A percentile compares a stretch with the other conserved stretches of the same genome.
These are phyloP conservation scores for Elaphurus davidianus DNA, from an alignment of 2,113 vertebrate genomes.

Conservation along the genomic window DNA sequence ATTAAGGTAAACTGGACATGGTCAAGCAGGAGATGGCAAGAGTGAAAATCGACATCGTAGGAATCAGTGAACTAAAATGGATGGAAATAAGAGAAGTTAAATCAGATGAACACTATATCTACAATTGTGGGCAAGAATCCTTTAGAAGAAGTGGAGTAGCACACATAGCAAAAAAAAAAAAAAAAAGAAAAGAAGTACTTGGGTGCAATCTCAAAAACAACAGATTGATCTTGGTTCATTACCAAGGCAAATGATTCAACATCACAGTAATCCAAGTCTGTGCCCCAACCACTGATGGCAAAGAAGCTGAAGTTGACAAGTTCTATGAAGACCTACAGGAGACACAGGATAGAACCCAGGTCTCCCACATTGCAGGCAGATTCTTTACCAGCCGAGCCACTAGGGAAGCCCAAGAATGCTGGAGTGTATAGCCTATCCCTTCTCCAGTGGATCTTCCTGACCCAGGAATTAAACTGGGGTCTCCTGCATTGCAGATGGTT, in stretches of 20 bases:
- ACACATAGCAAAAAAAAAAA: background rate
- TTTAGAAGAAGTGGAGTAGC: background rate
- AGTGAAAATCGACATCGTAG: background rate
- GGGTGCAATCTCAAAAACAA: background rate
- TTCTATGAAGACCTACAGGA: background rate
- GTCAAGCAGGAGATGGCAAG: background rate
- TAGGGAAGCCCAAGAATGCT: background rate
- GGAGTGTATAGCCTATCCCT: background rate
- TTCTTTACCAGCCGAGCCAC: background rate
- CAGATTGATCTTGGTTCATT: background rate
- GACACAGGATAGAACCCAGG: background rate
- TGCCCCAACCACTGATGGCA: background rate
- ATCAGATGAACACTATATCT: background rate
- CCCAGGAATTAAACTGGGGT: background rate
- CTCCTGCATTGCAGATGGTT: background rate
- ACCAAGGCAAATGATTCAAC: background rate
- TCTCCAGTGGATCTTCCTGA: background rate
- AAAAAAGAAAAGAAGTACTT: background rate
- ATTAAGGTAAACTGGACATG: background rate
- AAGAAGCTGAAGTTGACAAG: background rate
- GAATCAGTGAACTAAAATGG: background rate
- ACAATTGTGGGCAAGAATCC: background rate
- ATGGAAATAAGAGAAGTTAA: background rate
- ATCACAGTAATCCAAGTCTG: background rate
- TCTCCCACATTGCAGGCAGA: background rate